These are phyloP conservation scores for Strongylocentrotus purpuratus DNA, from an alignment of 35 echinoderm and acorn worm genomes.

Conservation along the genomic window DNA sequence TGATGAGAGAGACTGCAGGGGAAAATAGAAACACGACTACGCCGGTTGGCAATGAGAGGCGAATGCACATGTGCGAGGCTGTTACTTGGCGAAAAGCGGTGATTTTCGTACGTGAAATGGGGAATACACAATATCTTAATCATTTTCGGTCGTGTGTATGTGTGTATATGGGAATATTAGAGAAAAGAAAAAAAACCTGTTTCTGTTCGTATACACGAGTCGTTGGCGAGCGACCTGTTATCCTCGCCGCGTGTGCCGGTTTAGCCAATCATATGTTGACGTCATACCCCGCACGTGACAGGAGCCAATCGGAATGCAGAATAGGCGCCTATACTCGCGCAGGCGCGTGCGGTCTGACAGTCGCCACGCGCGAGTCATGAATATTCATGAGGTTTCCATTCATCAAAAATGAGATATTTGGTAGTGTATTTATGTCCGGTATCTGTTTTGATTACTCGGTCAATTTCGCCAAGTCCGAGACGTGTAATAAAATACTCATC, in stretches of 20 bases:
- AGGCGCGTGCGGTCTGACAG: not conserved
- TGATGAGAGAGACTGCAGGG: not conserved
- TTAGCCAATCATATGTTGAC: conserved; percentile 3
- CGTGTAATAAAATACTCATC: not conserved
- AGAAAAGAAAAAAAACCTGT: not conserved
- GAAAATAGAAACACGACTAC: not conserved
- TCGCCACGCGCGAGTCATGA: not conserved
- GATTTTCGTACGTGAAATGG: not conserved
- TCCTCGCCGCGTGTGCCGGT: not conserved
- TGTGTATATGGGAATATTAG: not conserved
- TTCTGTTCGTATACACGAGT: not conserved
- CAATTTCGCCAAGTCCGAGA: not conserved
- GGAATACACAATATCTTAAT: conserved; percentile 18
- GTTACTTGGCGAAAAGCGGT: not conserved
- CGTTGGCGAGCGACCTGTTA: not conserved
- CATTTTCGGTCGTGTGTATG: conserved; percentile 1
- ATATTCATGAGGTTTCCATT: not conserved
- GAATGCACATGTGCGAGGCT: not conserved
- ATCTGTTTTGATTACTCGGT: conserved; percentile 3
- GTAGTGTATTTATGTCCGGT: not conserved
- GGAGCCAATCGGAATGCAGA: not conserved
- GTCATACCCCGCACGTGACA: not conserved
- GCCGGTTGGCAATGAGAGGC: not conserved
- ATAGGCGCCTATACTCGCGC: not conserved
- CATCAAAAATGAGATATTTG: conserved; percentile 10